Evolutionary conservation across 2,113 vertebrate genomes (phyloP), one percentile per base, ranked within the genome.

Genomic region (Notothenia coriiceps): DNA sequence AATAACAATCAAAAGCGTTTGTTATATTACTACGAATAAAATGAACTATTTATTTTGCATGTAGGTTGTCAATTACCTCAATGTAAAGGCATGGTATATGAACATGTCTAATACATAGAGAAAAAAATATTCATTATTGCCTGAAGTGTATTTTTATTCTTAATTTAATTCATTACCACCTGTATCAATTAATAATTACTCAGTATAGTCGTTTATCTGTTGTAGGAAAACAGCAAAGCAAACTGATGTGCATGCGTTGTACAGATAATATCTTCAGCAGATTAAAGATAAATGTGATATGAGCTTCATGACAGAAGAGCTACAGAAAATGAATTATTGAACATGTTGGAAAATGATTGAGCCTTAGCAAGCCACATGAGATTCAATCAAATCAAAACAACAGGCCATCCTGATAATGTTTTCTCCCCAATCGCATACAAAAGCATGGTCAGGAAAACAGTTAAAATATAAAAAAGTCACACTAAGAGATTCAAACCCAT

Each of bases 1-100:
- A 68, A 66, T 70, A 63, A 82, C 63, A 74, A 57, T 65, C 20
- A 70, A 63, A 78, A 52, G 4, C 10, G 0, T 33, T 12, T 55
- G 25, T 61, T 46, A 46, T 18, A 46, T 25, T 74, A 47, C 25
- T 46, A n/a, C 10, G 43, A 15, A 64, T 47, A 60, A 43, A 65
- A 57, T n/a, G 22, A 79, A 35, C 40, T 51, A 51, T 50, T 69
- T 55, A 40, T 33, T 78, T 35, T 3, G n/a, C 18, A 33, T 44
- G 29, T 43, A 1, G 20, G 51, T 15, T 14, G 46, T 51, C 10
- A 57, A 14, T 73, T 50, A 55, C 6, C 59, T 47, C 7, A 18
- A 71, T 65, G 22, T 12, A 46, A 47, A 54, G 7, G 29, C n/a
- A 49, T 6, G 20, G 10, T 70, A 66, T 49, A 43, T 40, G 10